Percentiles rank a stretch among this genome's conserved stretches.
Conservation (phyloP, 2,113 vertebrate species). For the Salvator merianae region DNA sequence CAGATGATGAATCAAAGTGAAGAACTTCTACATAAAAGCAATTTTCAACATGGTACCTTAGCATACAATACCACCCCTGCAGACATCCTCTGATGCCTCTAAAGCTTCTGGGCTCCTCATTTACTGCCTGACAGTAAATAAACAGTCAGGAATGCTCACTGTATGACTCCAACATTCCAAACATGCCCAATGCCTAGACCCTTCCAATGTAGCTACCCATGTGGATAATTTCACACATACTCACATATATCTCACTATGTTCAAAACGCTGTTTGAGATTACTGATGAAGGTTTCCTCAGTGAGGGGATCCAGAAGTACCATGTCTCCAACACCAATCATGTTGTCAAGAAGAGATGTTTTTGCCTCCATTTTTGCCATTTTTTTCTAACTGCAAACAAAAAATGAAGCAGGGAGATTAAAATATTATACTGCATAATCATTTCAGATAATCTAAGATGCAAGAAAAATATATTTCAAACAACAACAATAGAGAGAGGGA, state of each 20-base stretch:
- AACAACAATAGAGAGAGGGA: background rate
- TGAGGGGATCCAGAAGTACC: conserved; percentile 94
- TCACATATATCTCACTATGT: conserved; percentile 95
- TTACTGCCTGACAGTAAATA: too few relatives aligned
- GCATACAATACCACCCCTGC: too few relatives aligned
- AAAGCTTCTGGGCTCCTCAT: too few relatives aligned
- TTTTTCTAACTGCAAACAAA: conserved; percentile 63
- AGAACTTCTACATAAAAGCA: too few relatives aligned
- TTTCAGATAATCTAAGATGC: background rate
- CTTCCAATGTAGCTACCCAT: background rate
- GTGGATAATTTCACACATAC: conserved; percentile 55
- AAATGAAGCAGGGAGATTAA: conserved; percentile 3
- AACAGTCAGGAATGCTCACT: too few relatives aligned
- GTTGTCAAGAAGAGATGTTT: conserved; percentile 94
- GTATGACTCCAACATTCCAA: too few relatives aligned
- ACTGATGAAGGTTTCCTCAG: conserved; percentile 89
- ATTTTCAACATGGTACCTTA: too few relatives aligned
- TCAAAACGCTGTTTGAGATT: conserved; percentile 95
- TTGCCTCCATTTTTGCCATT: conserved; percentile 95
- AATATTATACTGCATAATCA: background rate
- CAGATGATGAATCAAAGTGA: too few relatives aligned
- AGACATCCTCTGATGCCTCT: too few relatives aligned
- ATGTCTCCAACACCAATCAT: conserved; percentile 98
- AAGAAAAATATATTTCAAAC: background rate
- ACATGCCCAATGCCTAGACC: too few relatives aligned